These are phyloP conservation scores for Grus americana DNA, from an alignment of 2,113 vertebrate species.

Conservation along the genomic window DNA sequence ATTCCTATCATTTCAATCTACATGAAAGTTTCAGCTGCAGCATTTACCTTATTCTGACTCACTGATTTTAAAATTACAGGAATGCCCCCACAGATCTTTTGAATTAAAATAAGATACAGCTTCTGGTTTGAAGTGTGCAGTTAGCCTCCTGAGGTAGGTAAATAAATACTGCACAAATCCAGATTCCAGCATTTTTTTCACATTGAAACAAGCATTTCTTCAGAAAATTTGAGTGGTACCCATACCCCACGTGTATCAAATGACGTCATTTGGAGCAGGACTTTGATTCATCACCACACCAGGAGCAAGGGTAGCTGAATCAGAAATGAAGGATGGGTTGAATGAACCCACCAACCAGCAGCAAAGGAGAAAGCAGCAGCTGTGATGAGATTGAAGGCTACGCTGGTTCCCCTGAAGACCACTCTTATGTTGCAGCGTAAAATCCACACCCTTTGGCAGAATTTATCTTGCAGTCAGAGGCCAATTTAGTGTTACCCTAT, in stretches of 20 bases:
- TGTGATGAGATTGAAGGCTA: background rate
- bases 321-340: background rate
- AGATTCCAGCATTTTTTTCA: background rate
- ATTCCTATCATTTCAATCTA: slow-evolving; percentile 44
- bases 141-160: background rate
- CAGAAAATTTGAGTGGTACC: background rate
- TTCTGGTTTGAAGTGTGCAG: background rate
- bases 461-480: background rate
- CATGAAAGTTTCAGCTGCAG: slow-evolving; percentile 3
- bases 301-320: background rate
- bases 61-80: slow-evolving; percentile 21
- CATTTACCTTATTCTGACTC: slow-evolving; percentile 49
- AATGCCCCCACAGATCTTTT: slow-evolving; percentile 34
- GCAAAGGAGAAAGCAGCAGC: background rate
- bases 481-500: background rate
- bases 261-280: background rate
- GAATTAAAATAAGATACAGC: slow-evolving; percentile 31
- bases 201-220: background rate
- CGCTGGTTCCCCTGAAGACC: background rate
- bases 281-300: background rate
- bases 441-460: background rate
- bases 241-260: background rate
- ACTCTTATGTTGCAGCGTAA: rapidly evolving
- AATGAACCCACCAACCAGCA: background rate
- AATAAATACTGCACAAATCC: background rate